Conservation (phyloP, 2,797 vertebrate genomes). For the Lophius americanus region DNA sequence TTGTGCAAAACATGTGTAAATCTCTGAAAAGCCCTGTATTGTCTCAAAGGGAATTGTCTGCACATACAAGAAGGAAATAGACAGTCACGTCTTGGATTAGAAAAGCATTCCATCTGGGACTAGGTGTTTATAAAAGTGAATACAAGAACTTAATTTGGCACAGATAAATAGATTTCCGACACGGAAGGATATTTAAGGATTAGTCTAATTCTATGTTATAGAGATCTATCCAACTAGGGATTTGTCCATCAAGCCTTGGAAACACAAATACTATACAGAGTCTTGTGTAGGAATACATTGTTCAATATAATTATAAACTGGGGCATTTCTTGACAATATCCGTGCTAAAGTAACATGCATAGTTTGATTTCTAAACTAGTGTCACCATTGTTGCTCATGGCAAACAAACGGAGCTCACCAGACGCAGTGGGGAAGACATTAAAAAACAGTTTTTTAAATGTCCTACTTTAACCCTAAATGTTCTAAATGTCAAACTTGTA, state of each 20-base stretch:
- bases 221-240: slow-evolving; percentile 58
- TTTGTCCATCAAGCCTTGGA: slow-evolving; percentile 58
- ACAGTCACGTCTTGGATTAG: slow-evolving; percentile 41
- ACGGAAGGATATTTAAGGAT: slow-evolving; percentile 62
- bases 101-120: slow-evolving; percentile 39
- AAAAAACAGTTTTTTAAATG: too few species aligned
- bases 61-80: slow-evolving; percentile 27
- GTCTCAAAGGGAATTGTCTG: slow-evolving; percentile 19
- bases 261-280: slow-evolving; percentile 38
- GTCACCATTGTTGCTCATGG: slow-evolving; percentile 9
- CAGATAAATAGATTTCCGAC: slow-evolving; percentile 52
- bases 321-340: slow-evolving; percentile 7
- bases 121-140: slow-evolving; percentile 51
- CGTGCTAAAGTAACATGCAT: slow-evolving; percentile 4
- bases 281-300: slow-evolving; percentile 39
- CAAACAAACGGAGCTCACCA: background rate
- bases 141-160: slow-evolving; percentile 48
- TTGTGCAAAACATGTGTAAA: slow-evolving; percentile 17
- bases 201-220: slow-evolving; percentile 64
- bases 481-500: too few species aligned
- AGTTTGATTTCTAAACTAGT: slow-evolving; percentile 22
- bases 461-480: too few species aligned
- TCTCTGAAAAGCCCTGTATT: slow-evolving; percentile 24
- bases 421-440: too few species aligned
- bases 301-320: slow-evolving; percentile 16